phyloP scores from a whole-genome alignment of 1,140 invertebrate genomes.

The Micrasema longulum region DNA sequence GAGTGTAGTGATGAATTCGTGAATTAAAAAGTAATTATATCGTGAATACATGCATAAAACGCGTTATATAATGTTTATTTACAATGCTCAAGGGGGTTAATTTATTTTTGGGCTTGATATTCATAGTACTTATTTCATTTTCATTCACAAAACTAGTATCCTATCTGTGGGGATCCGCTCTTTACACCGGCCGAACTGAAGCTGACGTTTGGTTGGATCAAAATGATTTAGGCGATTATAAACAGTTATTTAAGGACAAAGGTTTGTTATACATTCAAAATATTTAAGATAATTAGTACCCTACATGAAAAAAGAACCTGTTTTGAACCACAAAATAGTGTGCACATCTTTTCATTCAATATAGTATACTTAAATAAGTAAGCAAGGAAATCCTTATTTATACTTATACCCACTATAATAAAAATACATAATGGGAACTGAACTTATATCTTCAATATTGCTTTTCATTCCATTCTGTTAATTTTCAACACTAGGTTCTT shows the following conservation, averaged over 20 bases:
- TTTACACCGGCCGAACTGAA: constrained; percentile 68
- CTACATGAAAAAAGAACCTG: no score
- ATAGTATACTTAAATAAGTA: no score
- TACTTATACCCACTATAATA: no score
- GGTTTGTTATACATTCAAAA: constrained; percentile 67
- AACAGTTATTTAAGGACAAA: constrained; percentile 75
- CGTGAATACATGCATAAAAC: constrained; percentile 16
- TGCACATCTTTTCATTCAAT: no score
- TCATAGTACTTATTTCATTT: constrained; percentile 45
- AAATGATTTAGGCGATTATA: constrained; percentile 75
- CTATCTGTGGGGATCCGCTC: constrained; percentile 53
- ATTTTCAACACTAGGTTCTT: no score
- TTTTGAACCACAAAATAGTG: no score
- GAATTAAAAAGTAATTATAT: constrained; percentile 24
- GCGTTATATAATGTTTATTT: constrained; percentile 39
- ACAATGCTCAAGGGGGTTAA: constrained; percentile 49
- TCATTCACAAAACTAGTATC: constrained; percentile 46
- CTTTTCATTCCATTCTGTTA: no score
- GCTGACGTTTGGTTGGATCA: constrained; percentile 80
- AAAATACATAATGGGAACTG: no score
- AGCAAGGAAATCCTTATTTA: no score
- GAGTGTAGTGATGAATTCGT: constrained; percentile 2
- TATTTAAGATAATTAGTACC: no score
- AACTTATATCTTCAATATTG: no score
- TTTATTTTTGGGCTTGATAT: constrained; percentile 38